Conservation (phyloP, 2,888 invertebrate species). For the Hydrotaea diabolus region DNA sequence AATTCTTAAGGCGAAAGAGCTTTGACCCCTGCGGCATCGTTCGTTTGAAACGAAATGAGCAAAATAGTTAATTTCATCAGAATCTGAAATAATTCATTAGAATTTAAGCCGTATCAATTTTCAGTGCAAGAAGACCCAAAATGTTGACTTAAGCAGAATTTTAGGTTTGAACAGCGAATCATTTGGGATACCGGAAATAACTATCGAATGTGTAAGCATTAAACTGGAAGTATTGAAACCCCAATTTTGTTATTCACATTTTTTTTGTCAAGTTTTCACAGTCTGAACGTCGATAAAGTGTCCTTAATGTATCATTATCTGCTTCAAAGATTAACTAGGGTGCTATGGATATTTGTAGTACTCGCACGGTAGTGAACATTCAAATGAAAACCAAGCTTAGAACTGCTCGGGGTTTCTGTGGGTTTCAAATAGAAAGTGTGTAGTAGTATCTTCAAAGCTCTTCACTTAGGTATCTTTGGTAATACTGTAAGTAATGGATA, state of each 20-base stretch:
- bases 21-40: conserved; percentile 35
- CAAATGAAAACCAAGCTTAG: no score
- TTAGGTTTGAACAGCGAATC: conserved; percentile 5
- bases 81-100: conserved; percentile 28
- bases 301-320: no score
- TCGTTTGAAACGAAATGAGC: not conserved
- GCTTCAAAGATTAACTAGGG: no score
- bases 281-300: no score
- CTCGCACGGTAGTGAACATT: no score
- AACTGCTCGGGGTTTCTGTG: no score
- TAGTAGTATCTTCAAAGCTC: no score
- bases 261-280: no score
- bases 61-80: conserved; percentile 32
- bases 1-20: not conserved
- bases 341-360: no score
- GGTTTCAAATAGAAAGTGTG: no score
- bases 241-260: not conserved
- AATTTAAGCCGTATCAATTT: not conserved
- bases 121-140: not conserved
- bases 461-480: no score
- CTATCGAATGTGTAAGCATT: not conserved
- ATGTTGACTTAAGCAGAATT: conserved; percentile 13
- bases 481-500: no score
- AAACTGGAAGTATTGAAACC: not conserved
- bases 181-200: conserved; percentile 42